Conservation (phyloP, 1,140 invertebrate genomes). For the Drosophila nigromelanica region DNA sequence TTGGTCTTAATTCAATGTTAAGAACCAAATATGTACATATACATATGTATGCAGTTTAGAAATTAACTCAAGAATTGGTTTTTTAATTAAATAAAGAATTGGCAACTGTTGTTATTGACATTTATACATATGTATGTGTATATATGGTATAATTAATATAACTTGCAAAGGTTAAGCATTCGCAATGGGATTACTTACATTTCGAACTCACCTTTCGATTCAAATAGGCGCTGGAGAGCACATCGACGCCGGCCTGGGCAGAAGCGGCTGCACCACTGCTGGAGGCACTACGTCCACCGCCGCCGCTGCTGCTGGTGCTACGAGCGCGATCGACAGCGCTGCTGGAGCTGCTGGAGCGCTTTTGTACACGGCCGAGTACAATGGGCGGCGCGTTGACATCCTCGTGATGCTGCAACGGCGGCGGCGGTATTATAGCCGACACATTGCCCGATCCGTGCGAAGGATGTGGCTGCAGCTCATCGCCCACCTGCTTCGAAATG, state of each 20-base stretch:
- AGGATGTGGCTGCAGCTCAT: constrained; percentile 55
- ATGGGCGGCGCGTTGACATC: constrained; percentile 71
- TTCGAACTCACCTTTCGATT: constrained; percentile 83
- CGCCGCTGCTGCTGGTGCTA: constrained; percentile 3
- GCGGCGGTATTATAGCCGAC: constrained; percentile 61
- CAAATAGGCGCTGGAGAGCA: constrained; percentile 73
- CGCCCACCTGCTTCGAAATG: constrained; percentile 81
- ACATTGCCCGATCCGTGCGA: constrained; percentile 42
- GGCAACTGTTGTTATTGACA: neutral
- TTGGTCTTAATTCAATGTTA: neutral
- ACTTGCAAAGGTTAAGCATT: constrained; percentile 35
- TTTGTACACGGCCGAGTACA: constrained; percentile 73
- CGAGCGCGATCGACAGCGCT: constrained; percentile 39
- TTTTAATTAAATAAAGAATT: neutral
- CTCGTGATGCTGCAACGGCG: constrained; percentile 68
- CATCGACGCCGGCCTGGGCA: constrained; percentile 49
- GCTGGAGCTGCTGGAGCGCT: constrained; percentile 58
- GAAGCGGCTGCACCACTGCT: constrained; percentile 22
- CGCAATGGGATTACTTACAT: constrained; percentile 77
- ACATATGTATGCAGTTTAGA: neutral
- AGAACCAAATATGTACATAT: neutral
- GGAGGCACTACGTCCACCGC: constrained; percentile 19
- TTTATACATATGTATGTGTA: neutral
- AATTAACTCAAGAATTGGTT: neutral
- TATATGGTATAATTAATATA: neutral